phyloP scores from a whole-genome alignment of 1,140 invertebrate genomes.

The Charaxes varanes region DNA sequence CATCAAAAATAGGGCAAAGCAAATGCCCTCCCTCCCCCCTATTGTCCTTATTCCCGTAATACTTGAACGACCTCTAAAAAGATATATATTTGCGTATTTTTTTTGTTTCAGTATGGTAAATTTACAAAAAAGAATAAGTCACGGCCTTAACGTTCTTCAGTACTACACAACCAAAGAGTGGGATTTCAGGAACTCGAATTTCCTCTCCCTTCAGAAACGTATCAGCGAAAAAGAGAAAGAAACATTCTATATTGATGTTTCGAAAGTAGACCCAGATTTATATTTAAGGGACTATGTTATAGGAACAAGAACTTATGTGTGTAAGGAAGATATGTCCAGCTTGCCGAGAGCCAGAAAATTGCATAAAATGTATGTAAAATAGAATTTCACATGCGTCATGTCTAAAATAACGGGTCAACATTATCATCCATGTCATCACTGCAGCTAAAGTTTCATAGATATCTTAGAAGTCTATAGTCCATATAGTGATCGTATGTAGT shows the following conservation, averaged over 20 bases:
- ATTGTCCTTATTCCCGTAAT: too few relatives aligned
- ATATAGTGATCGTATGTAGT: too few relatives aligned
- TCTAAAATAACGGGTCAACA: too few relatives aligned
- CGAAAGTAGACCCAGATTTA: slow-evolving; percentile 74
- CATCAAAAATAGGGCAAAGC: too few relatives aligned
- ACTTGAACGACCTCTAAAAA: background rate
- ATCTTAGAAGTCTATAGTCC: too few relatives aligned
- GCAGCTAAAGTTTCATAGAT: too few relatives aligned
- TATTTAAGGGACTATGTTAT: slow-evolving; percentile 83
- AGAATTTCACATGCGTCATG: too few relatives aligned
- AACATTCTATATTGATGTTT: slow-evolving; percentile 75
- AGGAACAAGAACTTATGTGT: slow-evolving; percentile 82
- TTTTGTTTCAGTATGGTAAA: slow-evolving; percentile 76
- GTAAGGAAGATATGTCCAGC: slow-evolving; percentile 84
- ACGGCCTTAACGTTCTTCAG: slow-evolving; percentile 80
- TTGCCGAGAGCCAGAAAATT: slow-evolving; percentile 80
- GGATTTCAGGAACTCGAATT: slow-evolving; percentile 85
- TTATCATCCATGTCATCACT: too few relatives aligned
- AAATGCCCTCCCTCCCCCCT: too few relatives aligned
- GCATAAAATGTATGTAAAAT: slow-evolving; percentile 50
- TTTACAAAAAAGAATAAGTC: slow-evolving; percentile 78
- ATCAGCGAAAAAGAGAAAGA: slow-evolving; percentile 77
- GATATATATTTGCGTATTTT: background rate
- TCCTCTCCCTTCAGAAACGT: slow-evolving; percentile 73
- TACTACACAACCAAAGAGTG: slow-evolving; percentile 92